Evolutionary conservation across 2,113 vertebrate species (phyloP).

Genomic region (Protobothrops flavoviridis): DNA sequence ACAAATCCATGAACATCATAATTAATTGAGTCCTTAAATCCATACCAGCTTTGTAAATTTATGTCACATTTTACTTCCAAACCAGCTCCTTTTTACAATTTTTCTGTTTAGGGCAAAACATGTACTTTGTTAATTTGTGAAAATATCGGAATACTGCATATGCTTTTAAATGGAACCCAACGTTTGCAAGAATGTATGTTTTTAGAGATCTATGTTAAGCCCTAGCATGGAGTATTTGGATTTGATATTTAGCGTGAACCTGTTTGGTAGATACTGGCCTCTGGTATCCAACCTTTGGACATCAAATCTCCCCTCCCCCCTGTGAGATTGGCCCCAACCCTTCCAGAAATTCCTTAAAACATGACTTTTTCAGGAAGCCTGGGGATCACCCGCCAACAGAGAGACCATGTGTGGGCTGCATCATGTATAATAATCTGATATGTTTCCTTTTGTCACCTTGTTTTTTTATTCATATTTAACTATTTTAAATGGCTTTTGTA

Average conservation of each 20-base stretch:
- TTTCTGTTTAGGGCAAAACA: neutral
- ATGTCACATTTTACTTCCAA: neutral
- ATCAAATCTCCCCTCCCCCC: neutral
- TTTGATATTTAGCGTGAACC: neutral
- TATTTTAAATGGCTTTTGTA: neutral
- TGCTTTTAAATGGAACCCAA: neutral
- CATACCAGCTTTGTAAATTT: neutral
- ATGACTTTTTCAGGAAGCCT: neutral
- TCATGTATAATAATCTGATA: neutral
- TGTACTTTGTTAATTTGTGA: neutral
- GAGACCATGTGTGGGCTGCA: neutral
- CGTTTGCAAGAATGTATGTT: neutral
- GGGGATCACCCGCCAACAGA: neutral
- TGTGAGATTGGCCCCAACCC: neutral
- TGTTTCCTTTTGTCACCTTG: neutral
- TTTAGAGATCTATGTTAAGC: neutral
- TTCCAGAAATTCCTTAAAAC: neutral
- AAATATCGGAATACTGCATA: neutral
- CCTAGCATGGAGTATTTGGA: neutral
- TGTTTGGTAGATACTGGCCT: neutral
- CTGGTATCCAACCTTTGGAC: neutral
- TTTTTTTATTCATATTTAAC: neutral
- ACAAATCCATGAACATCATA: neutral
- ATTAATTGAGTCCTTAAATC: neutral
- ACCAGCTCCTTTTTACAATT: neutral